A percentile compares a stretch with the other conserved stretches of the same genome.
phyloP scores from a whole-genome alignment of 2,113 vertebrate genomes.

The Elephantulus edwardii region DNA sequence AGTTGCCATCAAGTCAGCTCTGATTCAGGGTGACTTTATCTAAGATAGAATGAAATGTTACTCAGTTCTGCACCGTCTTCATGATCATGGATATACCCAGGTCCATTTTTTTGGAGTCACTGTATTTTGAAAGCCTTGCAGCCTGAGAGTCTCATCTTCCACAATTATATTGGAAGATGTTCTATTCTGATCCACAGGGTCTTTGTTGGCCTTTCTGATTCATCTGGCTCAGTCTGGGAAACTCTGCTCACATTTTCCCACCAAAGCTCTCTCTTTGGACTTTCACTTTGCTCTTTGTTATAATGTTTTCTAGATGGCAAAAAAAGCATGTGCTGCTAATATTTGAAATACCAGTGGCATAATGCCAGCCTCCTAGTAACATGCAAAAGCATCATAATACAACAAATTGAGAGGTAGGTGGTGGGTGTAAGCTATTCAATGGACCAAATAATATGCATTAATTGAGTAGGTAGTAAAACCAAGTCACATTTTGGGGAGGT shows the following conservation, averaged over 20 bases:
- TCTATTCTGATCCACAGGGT: neutral
- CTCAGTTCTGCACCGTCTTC: neutral
- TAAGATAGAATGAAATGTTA: neutral
- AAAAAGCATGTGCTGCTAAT: neutral
- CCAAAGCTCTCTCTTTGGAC: neutral
- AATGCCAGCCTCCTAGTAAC: neutral
- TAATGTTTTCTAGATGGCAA: neutral
- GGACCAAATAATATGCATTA: neutral
- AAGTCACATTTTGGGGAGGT: neutral
- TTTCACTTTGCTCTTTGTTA: conserved; percentile 2
- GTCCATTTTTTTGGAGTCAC: neutral
- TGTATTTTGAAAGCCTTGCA: neutral
- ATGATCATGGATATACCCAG: neutral
- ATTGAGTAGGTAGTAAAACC: too few relatives aligned
- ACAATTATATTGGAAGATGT: neutral
- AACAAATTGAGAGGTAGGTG: neutral
- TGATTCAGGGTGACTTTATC: neutral
- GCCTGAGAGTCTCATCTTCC: neutral
- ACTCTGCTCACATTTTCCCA: neutral
- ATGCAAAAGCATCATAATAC: neutral
- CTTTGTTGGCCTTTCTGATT: neutral
- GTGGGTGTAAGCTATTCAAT: neutral
- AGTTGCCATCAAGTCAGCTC: too few relatives aligned
- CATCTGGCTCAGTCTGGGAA: neutral
- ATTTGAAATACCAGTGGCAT: neutral